A percentile compares a stretch with the other conserved stretches of the same genome.
Evolutionary conservation across 2,113 vertebrate genomes (phyloP).

Genomic region (Eleginops maclovinus): DNA sequence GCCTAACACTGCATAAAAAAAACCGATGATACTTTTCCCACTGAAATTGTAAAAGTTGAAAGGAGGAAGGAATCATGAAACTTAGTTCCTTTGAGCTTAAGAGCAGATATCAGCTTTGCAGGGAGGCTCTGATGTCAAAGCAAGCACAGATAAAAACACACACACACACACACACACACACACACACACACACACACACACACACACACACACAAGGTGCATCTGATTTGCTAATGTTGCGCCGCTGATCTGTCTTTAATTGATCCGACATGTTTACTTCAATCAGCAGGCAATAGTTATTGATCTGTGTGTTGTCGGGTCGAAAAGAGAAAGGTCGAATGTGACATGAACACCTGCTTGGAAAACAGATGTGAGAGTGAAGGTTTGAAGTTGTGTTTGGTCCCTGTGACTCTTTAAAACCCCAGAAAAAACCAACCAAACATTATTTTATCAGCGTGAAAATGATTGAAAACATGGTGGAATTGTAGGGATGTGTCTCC

Average conservation of each 20-base stretch:
- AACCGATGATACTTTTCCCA: neutral
- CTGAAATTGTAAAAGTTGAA: conserved; percentile 23
- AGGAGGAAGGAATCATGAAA: conserved; percentile 1
- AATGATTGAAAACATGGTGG: neutral
- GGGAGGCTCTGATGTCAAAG: conserved; percentile 31
- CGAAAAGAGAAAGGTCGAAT: conserved; percentile 26
- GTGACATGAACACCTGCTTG: conserved; percentile 13
- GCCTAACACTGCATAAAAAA: neutral
- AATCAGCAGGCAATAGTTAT: conserved; percentile 25
- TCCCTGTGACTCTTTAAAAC: neutral
- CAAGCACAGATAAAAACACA: neutral
- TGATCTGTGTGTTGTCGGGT: conserved; percentile 30
- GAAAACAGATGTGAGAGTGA: neutral
- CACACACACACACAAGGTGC: neutral
- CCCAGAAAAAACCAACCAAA: neutral
- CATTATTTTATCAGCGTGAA: neutral
- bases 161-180: conserved; percentile 10
- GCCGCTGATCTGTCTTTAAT: conserved; percentile 19
- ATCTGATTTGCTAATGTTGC: neutral
- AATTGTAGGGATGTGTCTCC: neutral
- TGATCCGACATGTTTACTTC: neutral
- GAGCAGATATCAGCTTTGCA: conserved; percentile 8
- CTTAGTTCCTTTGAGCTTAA: neutral
- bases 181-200: conserved; percentile 5
- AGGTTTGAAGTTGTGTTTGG: neutral